These are phyloP conservation scores for Lordiphosa collinella DNA, from an alignment of 1,140 invertebrate species.

Conservation along the genomic window DNA sequence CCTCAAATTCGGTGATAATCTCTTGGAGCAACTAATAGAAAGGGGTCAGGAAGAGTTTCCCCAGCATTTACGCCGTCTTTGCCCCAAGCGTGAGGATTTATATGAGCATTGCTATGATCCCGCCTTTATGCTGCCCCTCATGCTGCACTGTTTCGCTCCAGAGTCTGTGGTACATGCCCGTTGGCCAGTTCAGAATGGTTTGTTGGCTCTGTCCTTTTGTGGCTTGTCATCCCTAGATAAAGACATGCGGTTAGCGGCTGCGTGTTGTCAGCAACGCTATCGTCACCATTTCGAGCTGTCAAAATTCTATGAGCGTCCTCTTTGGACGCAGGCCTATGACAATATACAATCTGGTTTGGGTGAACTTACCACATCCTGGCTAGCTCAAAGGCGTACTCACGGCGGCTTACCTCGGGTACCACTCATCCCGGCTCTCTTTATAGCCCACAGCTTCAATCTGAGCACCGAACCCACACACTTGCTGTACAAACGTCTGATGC, in stretches of 20 bases:
- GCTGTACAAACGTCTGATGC: constrained; percentile 83
- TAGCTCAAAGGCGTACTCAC: constrained; percentile 62
- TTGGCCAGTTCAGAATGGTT: constrained; percentile 83
- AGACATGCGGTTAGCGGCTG: constrained; percentile 83
- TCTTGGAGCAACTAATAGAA: constrained; percentile 57
- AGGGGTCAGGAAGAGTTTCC: constrained; percentile 31
- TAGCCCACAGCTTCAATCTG: constrained; percentile 83
- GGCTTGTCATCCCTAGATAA: constrained; percentile 82
- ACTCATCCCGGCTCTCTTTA: constrained; percentile 83
- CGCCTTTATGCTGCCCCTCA: constrained; percentile 85
- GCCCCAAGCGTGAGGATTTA: constrained; percentile 55
- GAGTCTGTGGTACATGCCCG: constrained; percentile 83
- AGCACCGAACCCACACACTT: constrained; percentile 82
- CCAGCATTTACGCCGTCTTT: constrained; percentile 48
- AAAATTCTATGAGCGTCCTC: constrained; percentile 80
- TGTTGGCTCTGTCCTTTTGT: constrained; percentile 82
- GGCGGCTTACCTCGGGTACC: constrained; percentile 81
- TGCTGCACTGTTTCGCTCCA: constrained; percentile 81
- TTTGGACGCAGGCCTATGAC: constrained; percentile 79
- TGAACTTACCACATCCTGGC: constrained; percentile 61
- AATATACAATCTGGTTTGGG: constrained; percentile 81
- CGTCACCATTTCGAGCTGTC: constrained; percentile 80
- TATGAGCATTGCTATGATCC: constrained; percentile 84
- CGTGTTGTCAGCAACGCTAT: constrained; percentile 83
- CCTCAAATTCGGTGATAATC: constrained; percentile 66